These are phyloP conservation scores for Drosophila histrio DNA, from an alignment of 2,888 invertebrate genomes.

Conservation along the genomic window DNA sequence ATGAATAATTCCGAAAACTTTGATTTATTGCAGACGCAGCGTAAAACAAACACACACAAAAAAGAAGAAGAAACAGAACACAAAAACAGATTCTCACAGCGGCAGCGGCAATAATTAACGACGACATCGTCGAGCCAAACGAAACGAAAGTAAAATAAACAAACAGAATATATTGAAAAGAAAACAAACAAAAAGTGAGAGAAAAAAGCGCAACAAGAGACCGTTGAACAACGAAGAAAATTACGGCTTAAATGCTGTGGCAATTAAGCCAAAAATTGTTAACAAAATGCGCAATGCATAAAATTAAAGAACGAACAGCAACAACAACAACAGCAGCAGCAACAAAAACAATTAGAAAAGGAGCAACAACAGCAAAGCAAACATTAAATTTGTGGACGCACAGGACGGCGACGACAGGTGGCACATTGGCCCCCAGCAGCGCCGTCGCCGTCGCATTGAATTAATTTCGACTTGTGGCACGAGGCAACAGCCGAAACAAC, in stretches of 20 bases:
- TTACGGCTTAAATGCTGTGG: conserved; percentile 62
- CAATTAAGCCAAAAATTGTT: conserved; percentile 62
- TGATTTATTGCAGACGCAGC: conserved; percentile 71
- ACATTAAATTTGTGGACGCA: conserved; percentile 16
- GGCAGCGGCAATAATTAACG: conserved; percentile 64
- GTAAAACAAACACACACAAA: conserved; percentile 7
- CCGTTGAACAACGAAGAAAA: conserved; percentile 16
- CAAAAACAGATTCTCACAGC: no score
- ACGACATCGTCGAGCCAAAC: conserved; percentile 19
- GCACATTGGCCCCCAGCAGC: conserved; percentile 40
- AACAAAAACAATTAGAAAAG: not conserved
- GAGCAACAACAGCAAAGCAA: conserved; percentile 20
- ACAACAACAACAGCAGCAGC: conserved; percentile 29
- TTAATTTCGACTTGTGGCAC: conserved; percentile 51
- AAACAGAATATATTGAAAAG: conserved; percentile 12
- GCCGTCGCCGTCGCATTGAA: conserved; percentile 57
- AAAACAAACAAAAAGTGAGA: conserved; percentile 1
- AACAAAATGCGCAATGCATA: conserved; percentile 70
- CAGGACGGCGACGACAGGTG: conserved; percentile 72
- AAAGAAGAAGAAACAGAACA: conserved; percentile 18
- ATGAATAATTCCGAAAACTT: conserved; percentile 55
- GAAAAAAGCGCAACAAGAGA: conserved; percentile 44
- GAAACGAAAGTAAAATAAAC: conserved; percentile 40
- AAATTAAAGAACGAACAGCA: conserved; percentile 61
- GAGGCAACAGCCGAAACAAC: conserved; percentile 24